These are phyloP conservation scores for Tetraneura akinire DNA, from an alignment of 1,140 invertebrate species.

Conservation along the genomic window DNA sequence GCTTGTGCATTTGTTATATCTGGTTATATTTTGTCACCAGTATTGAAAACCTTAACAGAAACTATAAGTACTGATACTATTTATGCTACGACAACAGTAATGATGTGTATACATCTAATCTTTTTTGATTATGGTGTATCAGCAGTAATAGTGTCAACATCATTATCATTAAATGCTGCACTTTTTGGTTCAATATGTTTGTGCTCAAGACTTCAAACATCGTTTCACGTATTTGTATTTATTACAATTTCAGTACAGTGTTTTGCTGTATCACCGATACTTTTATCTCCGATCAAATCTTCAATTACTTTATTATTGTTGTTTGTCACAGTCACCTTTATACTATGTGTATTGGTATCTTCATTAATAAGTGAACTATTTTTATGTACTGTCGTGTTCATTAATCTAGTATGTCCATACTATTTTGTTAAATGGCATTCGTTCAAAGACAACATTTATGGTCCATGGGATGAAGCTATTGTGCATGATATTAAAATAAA, in stretches of 20 bases:
- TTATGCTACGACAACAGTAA: conserved; percentile 84
- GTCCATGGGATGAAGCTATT: conserved; percentile 93
- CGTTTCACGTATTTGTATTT: conserved; percentile 84
- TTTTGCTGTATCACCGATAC: conserved; percentile 85
- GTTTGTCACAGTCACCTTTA: conserved; percentile 57
- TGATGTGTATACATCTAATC: conserved; percentile 84
- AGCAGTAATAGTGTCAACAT: conserved; percentile 78
- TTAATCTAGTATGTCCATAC: conserved; percentile 75
- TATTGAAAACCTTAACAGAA: conserved; percentile 92
- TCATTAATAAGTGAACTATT: conserved; percentile 65
- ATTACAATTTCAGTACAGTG: conserved; percentile 81
- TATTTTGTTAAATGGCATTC: conserved; percentile 80
- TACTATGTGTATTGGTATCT: conserved; percentile 63
- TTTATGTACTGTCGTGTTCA: conserved; percentile 65
- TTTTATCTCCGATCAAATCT: conserved; percentile 63
- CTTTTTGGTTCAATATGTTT: conserved; percentile 92
- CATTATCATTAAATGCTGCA: conserved; percentile 84
- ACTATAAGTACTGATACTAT: conserved; percentile 96
- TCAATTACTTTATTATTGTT: conserved; percentile 60
- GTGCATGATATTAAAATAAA: conserved; percentile 46
- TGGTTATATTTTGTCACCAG: conserved; percentile 82
- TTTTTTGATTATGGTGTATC: conserved; percentile 90
- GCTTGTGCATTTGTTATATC: conserved; percentile 78
- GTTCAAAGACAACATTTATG: conserved; percentile 91
- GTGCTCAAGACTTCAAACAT: conserved; percentile 82